phyloP scores from a whole-genome alignment of 92 coral and sea anemone genomes.

The Blastomussa wellsi region DNA sequence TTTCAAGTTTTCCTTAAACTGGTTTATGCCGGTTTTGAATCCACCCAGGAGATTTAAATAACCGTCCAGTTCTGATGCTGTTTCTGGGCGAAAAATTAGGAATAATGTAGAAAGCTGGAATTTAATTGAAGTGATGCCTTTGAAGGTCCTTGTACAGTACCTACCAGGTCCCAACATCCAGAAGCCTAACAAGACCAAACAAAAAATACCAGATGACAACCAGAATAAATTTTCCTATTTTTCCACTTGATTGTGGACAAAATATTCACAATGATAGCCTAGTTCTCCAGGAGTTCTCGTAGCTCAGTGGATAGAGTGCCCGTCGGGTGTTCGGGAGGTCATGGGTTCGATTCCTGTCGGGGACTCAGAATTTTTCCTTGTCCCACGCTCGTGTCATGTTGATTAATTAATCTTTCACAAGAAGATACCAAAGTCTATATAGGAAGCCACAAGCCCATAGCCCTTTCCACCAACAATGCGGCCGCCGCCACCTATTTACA shows the following conservation, averaged over 20 bases:
- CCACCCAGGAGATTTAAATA: constrained; percentile 27
- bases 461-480: too few species aligned
- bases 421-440: too few species aligned
- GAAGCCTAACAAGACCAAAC: constrained; percentile 21
- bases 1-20: constrained; percentile 58
- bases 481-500: too few species aligned
- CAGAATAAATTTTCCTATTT: neutral
- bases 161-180: constrained; percentile 75
- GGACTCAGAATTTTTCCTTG: too few species aligned
- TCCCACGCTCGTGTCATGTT: too few species aligned
- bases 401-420: too few species aligned
- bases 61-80: constrained; percentile 43
- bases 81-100: constrained; percentile 49
- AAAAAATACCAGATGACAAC: neutral
- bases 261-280: neutral
- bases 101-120: constrained; percentile 38
- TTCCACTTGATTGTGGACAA: neutral
- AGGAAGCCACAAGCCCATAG: too few species aligned
- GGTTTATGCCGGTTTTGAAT: constrained; percentile 42
- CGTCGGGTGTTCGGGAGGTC: too few species aligned
- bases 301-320: too few species aligned
- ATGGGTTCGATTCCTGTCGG: too few species aligned
- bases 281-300: too few species aligned
- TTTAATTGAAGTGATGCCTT: constrained; percentile 38
- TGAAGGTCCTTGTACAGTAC: constrained; percentile 43